Percentiles rank a stretch among this genome's conserved stretches.
These are phyloP conservation scores for Liposcelis brunnea DNA, from an alignment of 2,888 invertebrate species.

Conservation along the genomic window DNA sequence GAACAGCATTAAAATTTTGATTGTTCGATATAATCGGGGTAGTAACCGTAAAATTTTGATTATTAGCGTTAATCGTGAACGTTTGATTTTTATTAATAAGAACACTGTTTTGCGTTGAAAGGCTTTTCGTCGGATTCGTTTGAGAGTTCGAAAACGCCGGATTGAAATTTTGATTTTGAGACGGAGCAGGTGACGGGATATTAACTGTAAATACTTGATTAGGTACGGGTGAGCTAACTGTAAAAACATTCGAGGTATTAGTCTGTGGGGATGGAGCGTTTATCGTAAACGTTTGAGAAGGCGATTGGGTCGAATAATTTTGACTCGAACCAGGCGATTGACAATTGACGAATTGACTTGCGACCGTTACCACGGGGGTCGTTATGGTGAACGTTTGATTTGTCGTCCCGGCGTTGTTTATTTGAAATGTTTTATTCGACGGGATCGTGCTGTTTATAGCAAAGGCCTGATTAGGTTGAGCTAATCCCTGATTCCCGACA, in stretches of 20 bases:
- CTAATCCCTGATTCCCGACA: background rate
- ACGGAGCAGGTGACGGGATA: background rate
- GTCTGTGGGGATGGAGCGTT: no score
- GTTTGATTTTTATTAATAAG: background rate
- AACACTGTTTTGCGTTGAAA: background rate
- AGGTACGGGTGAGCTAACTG: no score
- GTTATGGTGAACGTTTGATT: conserved; percentile 3
- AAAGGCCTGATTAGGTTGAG: background rate
- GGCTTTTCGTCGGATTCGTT: background rate
- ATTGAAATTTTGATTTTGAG: no score
- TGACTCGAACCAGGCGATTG: background rate
- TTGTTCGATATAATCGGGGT: no score
- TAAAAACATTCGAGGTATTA: no score
- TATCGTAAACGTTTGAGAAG: background rate
- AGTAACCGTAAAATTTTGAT: background rate
- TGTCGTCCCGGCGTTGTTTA: conserved; percentile 2
- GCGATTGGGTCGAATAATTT: background rate
- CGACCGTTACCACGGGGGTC: conserved; percentile 3
- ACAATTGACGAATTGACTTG: background rate
- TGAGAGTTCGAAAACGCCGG: background rate
- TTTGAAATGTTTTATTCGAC: conserved; percentile 3
- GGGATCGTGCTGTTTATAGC: background rate
- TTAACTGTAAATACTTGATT: conserved; percentile 5
- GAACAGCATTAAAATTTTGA: no score
- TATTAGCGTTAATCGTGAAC: conserved; percentile 1